Evolutionary conservation across 2,113 vertebrate species (phyloP).

Genomic region (Peromyscus californicus): DNA sequence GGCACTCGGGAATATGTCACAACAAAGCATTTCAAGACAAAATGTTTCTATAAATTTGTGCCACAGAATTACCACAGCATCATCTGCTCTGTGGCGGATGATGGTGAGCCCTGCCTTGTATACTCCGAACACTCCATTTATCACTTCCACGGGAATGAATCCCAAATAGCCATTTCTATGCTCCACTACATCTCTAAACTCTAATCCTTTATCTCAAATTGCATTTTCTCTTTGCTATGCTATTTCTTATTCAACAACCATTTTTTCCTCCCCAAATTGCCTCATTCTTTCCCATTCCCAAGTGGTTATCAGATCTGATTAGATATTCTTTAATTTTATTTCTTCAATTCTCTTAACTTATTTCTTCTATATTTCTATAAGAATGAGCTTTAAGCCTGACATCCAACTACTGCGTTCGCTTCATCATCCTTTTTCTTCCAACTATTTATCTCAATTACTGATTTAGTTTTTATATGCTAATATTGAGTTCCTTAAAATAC

Average conservation of each 20-base stretch:
- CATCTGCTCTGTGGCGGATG: conserved; percentile 6
- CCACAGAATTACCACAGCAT: conserved; percentile 59
- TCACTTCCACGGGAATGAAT: conserved; percentile 59
- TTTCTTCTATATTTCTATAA: conserved; percentile 53
- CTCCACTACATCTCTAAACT: background rate
- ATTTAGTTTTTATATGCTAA: background rate
- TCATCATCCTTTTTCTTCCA: conserved; percentile 32
- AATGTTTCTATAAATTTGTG: conserved; percentile 70
- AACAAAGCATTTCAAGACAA: conserved; percentile 68
- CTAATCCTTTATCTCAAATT: conserved; percentile 63
- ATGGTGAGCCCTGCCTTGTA: conserved; percentile 47
- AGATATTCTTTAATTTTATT: conserved; percentile 46
- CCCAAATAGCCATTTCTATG: conserved; percentile 47
- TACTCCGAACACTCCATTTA: conserved; percentile 48
- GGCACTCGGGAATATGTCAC: conserved; percentile 52
- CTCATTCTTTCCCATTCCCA: background rate
- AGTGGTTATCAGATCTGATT: conserved; percentile 22
- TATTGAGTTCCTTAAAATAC: background rate
- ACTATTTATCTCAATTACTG: background rate
- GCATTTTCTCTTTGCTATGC: conserved; percentile 45
- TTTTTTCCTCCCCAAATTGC: conserved; percentile 39
- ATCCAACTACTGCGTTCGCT: background rate
- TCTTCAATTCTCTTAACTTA: conserved; percentile 45
- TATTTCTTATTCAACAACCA: conserved; percentile 59
- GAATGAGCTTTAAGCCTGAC: conserved; percentile 26